These are phyloP conservation scores for Paracentrotus lividus DNA, from an alignment of 53 echinoderm and acorn worm species.

Conservation along the genomic window DNA sequence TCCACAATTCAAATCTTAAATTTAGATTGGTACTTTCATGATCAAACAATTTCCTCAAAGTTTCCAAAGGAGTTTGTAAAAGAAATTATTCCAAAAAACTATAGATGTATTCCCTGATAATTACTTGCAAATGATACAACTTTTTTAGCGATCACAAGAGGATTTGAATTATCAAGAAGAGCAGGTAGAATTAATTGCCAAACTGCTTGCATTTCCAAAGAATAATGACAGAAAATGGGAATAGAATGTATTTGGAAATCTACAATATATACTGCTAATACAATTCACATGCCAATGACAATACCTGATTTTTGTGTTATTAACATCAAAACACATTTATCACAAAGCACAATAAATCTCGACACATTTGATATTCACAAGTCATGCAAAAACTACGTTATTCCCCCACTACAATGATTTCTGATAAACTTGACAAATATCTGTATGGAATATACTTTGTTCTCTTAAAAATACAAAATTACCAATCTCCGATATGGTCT, in stretches of 20 bases:
- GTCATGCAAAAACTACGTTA: slow-evolving; percentile 28
- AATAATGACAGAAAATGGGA: background rate
- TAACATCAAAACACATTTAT: slow-evolving; percentile 35
- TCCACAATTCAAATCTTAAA: background rate
- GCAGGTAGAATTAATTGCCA: background rate
- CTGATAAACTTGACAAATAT: slow-evolving; percentile 55
- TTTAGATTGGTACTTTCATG: background rate
- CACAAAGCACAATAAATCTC: slow-evolving; percentile 13
- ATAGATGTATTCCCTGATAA: background rate
- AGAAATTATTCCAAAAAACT: background rate
- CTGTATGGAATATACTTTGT: slow-evolving; percentile 64
- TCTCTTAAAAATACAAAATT: slow-evolving; percentile 71
- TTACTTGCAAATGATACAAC: background rate
- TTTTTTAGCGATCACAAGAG: background rate
- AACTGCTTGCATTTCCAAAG: background rate
- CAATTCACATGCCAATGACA: slow-evolving; percentile 40
- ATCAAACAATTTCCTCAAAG: background rate
- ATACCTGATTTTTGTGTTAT: slow-evolving; percentile 54
- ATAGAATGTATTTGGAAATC: background rate
- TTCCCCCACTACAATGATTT: slow-evolving; percentile 28
- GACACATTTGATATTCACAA: slow-evolving; percentile 28
- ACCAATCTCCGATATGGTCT: slow-evolving; percentile 63
- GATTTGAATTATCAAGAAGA: background rate
- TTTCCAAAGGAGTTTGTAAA: background rate
- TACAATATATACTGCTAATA: background rate